These are phyloP conservation scores for Pimpla rufipes DNA, from an alignment of 2,888 invertebrate genomes.

Conservation along the genomic window DNA sequence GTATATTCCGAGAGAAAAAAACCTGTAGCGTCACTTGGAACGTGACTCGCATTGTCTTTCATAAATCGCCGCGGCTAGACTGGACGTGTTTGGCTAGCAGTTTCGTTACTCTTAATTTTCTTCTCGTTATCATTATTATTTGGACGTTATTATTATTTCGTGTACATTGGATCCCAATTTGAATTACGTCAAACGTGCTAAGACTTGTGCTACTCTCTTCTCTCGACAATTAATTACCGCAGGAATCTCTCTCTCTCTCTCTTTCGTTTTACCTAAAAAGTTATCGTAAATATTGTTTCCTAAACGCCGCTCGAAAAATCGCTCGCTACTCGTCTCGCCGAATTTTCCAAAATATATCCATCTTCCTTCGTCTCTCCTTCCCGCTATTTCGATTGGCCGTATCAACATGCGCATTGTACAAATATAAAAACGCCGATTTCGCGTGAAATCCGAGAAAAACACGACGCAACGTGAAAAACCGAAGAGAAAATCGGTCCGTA, in stretches of 20 bases:
- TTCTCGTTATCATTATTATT: slow-evolving; percentile 26
- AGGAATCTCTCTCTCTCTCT: no score
- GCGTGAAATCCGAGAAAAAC: not conserved
- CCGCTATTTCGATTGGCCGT: slow-evolving; percentile 1
- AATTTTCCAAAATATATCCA: slow-evolving; percentile 55
- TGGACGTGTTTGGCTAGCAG: slow-evolving; percentile 15
- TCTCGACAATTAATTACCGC: slow-evolving; percentile 20
- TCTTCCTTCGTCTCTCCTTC: slow-evolving; percentile 26
- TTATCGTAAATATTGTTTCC: slow-evolving; percentile 49
- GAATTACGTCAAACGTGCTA: slow-evolving; percentile 15
- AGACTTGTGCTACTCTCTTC: slow-evolving; percentile 47
- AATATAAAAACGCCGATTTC: slow-evolving; percentile 36
- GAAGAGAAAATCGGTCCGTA: slow-evolving; percentile 38
- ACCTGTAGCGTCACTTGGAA: slow-evolving; percentile 20
- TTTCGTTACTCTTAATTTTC: slow-evolving; percentile 22
- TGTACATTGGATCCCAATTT: slow-evolving; percentile 24
- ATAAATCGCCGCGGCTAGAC: not conserved
- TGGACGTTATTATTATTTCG: slow-evolving; percentile 61
- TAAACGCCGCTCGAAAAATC: slow-evolving; percentile 1
- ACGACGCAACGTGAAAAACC: slow-evolving; percentile 15
- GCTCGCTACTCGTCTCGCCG: slow-evolving; percentile 7
- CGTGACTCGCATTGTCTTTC: not conserved
- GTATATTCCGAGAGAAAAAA: slow-evolving; percentile 45
- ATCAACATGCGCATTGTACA: slow-evolving; percentile 35
- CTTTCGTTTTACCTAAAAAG: slow-evolving; percentile 43